Conservation (phyloP, 2,888 invertebrate genomes). For the Clistopyga incitator region DNA sequence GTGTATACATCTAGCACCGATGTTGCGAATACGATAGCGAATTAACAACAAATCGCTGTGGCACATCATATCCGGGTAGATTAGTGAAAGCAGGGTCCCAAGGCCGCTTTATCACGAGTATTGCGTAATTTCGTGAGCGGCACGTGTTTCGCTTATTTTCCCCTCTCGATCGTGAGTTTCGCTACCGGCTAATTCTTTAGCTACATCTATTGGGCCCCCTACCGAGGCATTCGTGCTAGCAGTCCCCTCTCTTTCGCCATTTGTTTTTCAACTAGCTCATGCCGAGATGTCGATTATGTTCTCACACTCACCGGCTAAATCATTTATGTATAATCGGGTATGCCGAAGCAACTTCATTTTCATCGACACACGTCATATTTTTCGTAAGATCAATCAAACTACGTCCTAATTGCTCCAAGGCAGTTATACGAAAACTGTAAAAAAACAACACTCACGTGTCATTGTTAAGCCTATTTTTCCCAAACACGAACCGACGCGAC, state of each 20-base stretch:
- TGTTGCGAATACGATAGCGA: neutral
- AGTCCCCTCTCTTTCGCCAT: constrained; percentile 5
- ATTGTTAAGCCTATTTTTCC: neutral
- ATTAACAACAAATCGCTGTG: neutral
- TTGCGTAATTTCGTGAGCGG: neutral
- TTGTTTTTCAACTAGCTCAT: constrained; percentile 10
- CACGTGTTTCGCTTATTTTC: constrained; percentile 7
- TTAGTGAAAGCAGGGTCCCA: constrained; percentile 1
- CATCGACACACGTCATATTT: neutral
- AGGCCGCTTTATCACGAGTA: neutral
- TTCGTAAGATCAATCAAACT: too few relatives aligned
- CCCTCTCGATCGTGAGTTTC: neutral
- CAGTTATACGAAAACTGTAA: neutral
- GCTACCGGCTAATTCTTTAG: neutral
- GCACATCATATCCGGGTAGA: neutral
- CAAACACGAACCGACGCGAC: neutral
- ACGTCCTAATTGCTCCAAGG: too few relatives aligned
- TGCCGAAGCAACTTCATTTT: neutral
- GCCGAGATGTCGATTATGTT: neutral
- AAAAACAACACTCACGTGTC: neutral
- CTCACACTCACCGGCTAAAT: neutral
- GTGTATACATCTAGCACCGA: too few relatives aligned
- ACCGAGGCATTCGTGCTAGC: neutral
- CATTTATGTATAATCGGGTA: constrained; percentile 2
- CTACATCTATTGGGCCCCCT: neutral